Evolutionary conservation across 2,797 vertebrate species (phyloP), one percentile per base, ranked within the genome.

Genomic region (Gallinago solitaria): DNA sequence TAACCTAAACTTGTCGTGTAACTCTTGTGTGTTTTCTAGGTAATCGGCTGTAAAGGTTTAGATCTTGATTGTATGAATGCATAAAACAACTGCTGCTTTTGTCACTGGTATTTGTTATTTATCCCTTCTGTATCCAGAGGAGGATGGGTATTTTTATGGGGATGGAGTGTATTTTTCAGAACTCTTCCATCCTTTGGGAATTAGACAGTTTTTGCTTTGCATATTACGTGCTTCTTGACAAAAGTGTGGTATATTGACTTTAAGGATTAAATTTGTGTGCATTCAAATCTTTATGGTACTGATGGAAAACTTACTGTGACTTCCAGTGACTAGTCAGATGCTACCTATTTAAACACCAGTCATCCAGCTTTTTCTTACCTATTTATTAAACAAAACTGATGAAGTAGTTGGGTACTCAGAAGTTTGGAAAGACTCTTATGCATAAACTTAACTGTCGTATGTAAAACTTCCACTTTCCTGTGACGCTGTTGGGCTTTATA

Each of bases 31-130:
- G 93, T 96, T 83, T 80, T 87, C 92, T 96, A 94, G 96, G 87
- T 91, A 91, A 70, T 35, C 15, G 41, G 91, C 95, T 98, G 70
- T 95, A 96, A 96, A 95, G 92, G 84, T 91, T 97, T 97, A 71
- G 94, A 94, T 96, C 96, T 81, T 61, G 86, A 93, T 83, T 94
- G 95, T 97, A 92, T 74, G 95, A 97, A 97, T 81, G 76, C 96
- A 96, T 97, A 97, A 97, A 94, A 93, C 91, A 93, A 86, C 90
- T 96, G 85, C 81, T 95, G 95, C 96, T 93, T 96, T 96, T 97
- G 96, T 84, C 96, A 96, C 75, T 80, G 70, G 68, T 77, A 32
- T 12, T 83, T 48, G 88, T 93, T 93, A 64, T 75, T 87, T 95
- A 77, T 89, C 90, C 95, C 91, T 63, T 94, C 91, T 61, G 45